Evolutionary conservation across 2,797 vertebrate species (phyloP), one percentile per base, ranked within the genome.

Genomic region (Chrosomus eos): DNA sequence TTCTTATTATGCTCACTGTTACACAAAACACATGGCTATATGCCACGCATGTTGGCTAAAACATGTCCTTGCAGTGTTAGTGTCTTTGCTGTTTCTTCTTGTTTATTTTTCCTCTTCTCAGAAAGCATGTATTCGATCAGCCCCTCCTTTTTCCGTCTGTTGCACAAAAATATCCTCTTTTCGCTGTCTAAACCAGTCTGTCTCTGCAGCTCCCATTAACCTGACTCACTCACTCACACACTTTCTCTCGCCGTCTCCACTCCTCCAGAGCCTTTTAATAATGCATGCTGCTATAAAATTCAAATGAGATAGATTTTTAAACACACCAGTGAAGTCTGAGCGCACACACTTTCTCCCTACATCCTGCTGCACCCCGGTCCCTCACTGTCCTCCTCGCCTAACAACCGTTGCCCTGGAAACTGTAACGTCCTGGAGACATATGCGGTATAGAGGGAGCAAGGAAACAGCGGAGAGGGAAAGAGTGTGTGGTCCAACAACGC

Each of bases 361-460:
- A 67, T 67, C 73, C 62, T 64, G 14, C 18, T 58, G 28, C 81
- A 81, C 38, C 33, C 79, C 26, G 7, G 66, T 77, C 83, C 33
- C 66, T 70, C 76, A 66, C 81, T 74, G 45, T 75, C 77, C 82
- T 84, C 71, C 80, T 73, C 36, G 80, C 80, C 85, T 87, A 76
- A 36, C 87, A 85, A 80, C 84, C 14, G 84, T 89, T 90, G 79
- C 89, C 90, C 74, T 87, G 89, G 88, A 87, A 91, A 91, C 90
- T 79, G 72, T 79, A 83, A 85, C 82, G 53, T 88, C 84, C 82
- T 87, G 79, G 77, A 88, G 58, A 70, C 74, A 43, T 70, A 80
- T 67, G 38, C 21, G 58, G 70, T 66, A 72, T 28, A 51, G 28
- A 60, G 45, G 67, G 62, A 5, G 19, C 43, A 7, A 58, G 38